phyloP scores from a whole-genome alignment of 1,140 invertebrate species.

The Formica exsecta region DNA sequence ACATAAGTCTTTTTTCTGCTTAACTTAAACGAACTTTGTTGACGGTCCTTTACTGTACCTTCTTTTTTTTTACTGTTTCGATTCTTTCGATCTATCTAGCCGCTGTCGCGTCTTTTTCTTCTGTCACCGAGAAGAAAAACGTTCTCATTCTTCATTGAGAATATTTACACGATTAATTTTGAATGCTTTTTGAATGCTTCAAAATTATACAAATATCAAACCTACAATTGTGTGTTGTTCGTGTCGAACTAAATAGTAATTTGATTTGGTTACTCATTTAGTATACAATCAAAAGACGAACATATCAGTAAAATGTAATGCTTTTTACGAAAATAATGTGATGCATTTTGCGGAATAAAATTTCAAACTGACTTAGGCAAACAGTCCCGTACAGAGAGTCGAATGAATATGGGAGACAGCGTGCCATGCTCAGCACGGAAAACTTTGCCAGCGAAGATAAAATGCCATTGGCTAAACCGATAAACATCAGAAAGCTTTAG shows the following conservation, averaged over 20 bases:
- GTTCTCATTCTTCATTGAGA: no score
- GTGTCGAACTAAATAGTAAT: not conserved
- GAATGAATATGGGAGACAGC: not conserved
- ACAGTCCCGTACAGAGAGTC: not conserved
- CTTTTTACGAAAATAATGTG: not conserved
- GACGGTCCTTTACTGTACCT: no score
- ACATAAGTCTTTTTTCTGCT: no score
- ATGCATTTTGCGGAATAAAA: not conserved
- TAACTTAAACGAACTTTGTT: no score
- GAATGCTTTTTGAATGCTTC: no score
- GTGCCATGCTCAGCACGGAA: not conserved
- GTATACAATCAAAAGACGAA: not conserved
- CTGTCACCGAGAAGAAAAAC: no score
- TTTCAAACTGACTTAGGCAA: not conserved
- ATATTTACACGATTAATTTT: no score
- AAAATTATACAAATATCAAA: not conserved
- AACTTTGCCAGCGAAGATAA: slow-evolving; percentile 32
- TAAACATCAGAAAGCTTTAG: slow-evolving; percentile 79
- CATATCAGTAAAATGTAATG: not conserved
- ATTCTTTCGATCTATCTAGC: no score
- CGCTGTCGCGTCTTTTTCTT: no score
- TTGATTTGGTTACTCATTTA: not conserved
- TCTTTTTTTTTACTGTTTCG: no score
- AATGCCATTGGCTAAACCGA: slow-evolving; percentile 79
- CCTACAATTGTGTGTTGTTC: not conserved